Conservation (phyloP, 1,140 invertebrate genomes). For the Dreissena polymorpha region DNA sequence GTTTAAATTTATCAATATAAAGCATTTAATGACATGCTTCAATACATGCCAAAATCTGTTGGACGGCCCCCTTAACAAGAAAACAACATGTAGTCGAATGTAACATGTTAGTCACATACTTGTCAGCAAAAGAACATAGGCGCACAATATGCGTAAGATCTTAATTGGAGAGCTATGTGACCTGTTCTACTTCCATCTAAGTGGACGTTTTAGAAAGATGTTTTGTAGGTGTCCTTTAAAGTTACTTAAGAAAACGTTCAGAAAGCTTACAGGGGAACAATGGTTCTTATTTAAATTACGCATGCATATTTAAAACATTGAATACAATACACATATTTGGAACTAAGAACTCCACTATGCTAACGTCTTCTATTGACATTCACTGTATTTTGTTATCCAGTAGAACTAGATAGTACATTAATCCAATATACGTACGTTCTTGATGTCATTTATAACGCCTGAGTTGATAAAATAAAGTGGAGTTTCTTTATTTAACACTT, state of each 20-base stretch:
- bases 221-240: neutral
- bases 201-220: slow-evolving; percentile 1
- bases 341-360: neutral
- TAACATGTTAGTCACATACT: too few relatives aligned
- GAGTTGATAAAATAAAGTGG: neutral
- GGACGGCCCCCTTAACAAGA: too few relatives aligned
- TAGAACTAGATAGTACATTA: neutral
- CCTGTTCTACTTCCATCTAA: slow-evolving; percentile 17
- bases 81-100: too few relatives aligned
- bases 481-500: neutral
- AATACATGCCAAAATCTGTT: too few relatives aligned
- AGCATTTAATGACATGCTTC: too few relatives aligned
- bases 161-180: neutral
- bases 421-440: neutral
- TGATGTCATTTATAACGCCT: neutral
- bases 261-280: slow-evolving; percentile 30
- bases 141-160: neutral
- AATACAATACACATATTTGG: neutral
- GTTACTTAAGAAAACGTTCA: slow-evolving; percentile 3
- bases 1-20: too few relatives aligned
- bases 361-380: neutral
- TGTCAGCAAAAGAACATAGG: too few relatives aligned
- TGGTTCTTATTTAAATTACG: slow-evolving; percentile 14
- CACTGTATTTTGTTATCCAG: neutral
- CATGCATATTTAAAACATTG: neutral